A percentile compares a stretch with the other conserved stretches of the same genome.
Conservation (phyloP, 2,113 vertebrate species). For the Fulica atra region DNA sequence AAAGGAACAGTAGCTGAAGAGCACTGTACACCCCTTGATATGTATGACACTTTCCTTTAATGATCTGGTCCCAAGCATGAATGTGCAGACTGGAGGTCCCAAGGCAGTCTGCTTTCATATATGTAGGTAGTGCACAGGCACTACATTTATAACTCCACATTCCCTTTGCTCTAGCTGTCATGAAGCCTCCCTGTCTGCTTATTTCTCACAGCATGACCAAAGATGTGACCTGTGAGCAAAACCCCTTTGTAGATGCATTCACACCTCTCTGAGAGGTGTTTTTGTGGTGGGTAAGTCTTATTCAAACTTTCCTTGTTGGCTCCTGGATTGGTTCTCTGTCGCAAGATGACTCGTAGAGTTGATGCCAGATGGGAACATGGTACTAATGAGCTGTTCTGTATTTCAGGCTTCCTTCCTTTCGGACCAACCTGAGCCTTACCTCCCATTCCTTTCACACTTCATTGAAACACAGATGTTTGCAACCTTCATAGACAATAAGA, state of each 20-base stretch:
- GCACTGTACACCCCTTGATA: not conserved
- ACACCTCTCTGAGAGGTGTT: not conserved
- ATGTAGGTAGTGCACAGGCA: no score
- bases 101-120: not conserved
- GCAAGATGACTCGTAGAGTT: accelerated
- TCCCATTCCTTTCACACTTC: constrained; percentile 94
- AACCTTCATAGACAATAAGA: constrained; percentile 96
- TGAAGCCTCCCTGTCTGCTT: not conserved
- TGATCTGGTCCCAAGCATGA: not conserved
- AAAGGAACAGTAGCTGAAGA: not conserved
- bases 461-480: constrained; percentile 98
- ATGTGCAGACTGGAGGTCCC: not conserved
- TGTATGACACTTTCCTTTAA: not conserved
- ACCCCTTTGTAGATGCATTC: not conserved
- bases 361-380: accelerated
- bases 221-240: not conserved
- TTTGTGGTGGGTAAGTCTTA: not conserved
- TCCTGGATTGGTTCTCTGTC: not conserved
- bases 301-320: not conserved
- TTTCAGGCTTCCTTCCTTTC: constrained; percentile 95
- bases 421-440: constrained; percentile 88
- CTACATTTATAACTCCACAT: not conserved
- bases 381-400: constrained; percentile 39
- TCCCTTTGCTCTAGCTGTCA: not conserved
- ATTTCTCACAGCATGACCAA: not conserved